Evolutionary conservation across 2,888 invertebrate species (phyloP).

Genomic region (Odontomyia ornata): DNA sequence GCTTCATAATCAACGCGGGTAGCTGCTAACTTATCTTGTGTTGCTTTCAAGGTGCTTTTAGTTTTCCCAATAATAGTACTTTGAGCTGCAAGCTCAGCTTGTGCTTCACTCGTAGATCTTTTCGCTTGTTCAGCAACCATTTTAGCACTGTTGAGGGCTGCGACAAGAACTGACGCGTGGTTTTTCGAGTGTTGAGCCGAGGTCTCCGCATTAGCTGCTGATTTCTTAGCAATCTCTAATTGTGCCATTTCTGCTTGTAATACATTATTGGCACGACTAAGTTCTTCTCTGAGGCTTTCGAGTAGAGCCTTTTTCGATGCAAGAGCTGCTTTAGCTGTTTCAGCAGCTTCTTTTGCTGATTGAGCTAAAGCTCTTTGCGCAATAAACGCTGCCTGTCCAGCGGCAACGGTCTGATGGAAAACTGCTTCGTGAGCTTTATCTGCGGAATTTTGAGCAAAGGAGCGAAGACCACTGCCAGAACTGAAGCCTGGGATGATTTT

Average conservation of each 20-base stretch:
- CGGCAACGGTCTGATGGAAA: slow-evolving; percentile 77
- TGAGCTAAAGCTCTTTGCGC: slow-evolving; percentile 78
- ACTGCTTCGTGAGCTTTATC: slow-evolving; percentile 78
- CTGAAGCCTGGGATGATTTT: slow-evolving; percentile 66
- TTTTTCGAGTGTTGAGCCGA: slow-evolving; percentile 77
- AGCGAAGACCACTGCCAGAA: slow-evolving; percentile 75
- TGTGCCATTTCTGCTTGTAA: slow-evolving; percentile 77
- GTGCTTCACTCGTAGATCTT: slow-evolving; percentile 75
- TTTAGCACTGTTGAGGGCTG: slow-evolving; percentile 79
- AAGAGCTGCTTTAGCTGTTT: slow-evolving; percentile 72
- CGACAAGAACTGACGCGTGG: slow-evolving; percentile 74
- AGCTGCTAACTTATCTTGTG: slow-evolving; percentile 74
- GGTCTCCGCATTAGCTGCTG: slow-evolving; percentile 74
- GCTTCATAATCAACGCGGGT: slow-evolving; percentile 80
- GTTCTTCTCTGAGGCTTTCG: slow-evolving; percentile 76
- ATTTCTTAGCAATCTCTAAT: slow-evolving; percentile 75
- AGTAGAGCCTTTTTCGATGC: slow-evolving; percentile 74
- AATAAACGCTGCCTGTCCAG: slow-evolving; percentile 79
- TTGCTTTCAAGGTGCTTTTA: slow-evolving; percentile 71
- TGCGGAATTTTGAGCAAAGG: slow-evolving; percentile 77
- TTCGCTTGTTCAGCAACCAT: slow-evolving; percentile 76
- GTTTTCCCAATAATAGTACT: slow-evolving; percentile 81
- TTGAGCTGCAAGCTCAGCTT: slow-evolving; percentile 78
- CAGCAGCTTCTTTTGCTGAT: slow-evolving; percentile 76
- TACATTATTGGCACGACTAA: slow-evolving; percentile 73